These are phyloP conservation scores for Drosophila ambigua DNA, from an alignment of 1,140 invertebrate genomes.

Conservation along the genomic window DNA sequence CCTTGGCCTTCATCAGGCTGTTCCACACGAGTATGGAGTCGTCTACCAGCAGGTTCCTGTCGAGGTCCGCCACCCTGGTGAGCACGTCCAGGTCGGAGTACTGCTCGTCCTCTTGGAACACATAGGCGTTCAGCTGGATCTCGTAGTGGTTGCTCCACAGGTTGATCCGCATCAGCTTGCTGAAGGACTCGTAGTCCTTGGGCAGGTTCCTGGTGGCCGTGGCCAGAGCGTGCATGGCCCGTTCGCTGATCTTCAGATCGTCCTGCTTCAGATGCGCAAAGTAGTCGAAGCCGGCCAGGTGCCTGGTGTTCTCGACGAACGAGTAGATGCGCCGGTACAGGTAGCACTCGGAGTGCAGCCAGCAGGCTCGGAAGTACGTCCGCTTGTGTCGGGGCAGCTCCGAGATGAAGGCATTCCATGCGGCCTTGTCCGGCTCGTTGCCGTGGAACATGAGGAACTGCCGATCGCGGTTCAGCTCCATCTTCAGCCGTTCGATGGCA, in stretches of 20 bases:
- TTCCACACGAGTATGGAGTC: conserved; percentile 87
- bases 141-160: conserved; percentile 93
- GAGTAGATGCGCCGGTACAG: conserved; percentile 94
- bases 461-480: conserved; percentile 38
- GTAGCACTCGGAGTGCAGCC: conserved; percentile 97
- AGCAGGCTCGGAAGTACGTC: conserved; percentile 91
- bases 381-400: conserved; percentile 51
- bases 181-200: conserved; percentile 84
- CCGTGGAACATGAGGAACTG: conserved; percentile 50
- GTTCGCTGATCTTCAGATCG: conserved; percentile 85
- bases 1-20: conserved; percentile 56
- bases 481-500: conserved; percentile 31
- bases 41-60: conserved; percentile 89
- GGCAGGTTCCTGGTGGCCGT: conserved; percentile 38
- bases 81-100: conserved; percentile 86
- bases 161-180: conserved; percentile 86
- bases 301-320: conserved; percentile 89
- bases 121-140: conserved; percentile 83
- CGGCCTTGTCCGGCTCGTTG: conserved; percentile 54
- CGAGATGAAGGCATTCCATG: conserved; percentile 65
- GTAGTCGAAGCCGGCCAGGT: conserved; percentile 89
- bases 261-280: conserved; percentile 90
- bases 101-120: conserved; percentile 89
- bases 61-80: conserved; percentile 86
- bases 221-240: conserved; percentile 86